Conservation (phyloP, 2,113 vertebrate genomes). For the Carassius carassius region DNA sequence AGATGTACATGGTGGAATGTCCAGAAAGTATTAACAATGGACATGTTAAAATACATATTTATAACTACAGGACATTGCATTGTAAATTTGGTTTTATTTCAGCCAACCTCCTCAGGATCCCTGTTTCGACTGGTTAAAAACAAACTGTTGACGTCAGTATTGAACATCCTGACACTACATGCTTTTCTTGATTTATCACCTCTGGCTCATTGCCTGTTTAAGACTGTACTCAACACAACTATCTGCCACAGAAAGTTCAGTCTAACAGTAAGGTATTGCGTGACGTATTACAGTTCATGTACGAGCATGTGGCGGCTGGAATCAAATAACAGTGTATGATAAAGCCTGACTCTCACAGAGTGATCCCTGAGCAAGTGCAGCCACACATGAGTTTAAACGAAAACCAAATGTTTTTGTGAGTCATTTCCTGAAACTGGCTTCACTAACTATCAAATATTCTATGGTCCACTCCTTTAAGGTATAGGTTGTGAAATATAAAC, state of each 20-base stretch:
- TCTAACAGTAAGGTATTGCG: not conserved
- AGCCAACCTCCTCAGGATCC: not conserved
- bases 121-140: not conserved
- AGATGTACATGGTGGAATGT: not conserved
- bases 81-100: not conserved
- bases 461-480: slow-evolving; percentile 17
- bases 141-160: not conserved
- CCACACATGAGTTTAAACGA: slow-evolving; percentile 7
- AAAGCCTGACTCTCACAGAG: not conserved
- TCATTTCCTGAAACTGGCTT: slow-evolving; percentile 41
- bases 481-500: not conserved
- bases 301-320: not conserved
- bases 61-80: not conserved
- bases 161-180: not conserved
- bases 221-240: not conserved
- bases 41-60: not conserved
- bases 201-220: not conserved
- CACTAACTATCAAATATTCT: not conserved
- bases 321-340: not conserved
- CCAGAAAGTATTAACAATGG: not conserved
- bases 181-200: not conserved
- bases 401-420: slow-evolving; percentile 43
- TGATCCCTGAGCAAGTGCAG: slow-evolving; percentile 1
- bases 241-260: not conserved
- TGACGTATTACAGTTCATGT: slow-evolving; percentile 16